Evolutionary conservation across 2,113 vertebrate species (phyloP).

Genomic region (Choloepus hoffmanni): DNA sequence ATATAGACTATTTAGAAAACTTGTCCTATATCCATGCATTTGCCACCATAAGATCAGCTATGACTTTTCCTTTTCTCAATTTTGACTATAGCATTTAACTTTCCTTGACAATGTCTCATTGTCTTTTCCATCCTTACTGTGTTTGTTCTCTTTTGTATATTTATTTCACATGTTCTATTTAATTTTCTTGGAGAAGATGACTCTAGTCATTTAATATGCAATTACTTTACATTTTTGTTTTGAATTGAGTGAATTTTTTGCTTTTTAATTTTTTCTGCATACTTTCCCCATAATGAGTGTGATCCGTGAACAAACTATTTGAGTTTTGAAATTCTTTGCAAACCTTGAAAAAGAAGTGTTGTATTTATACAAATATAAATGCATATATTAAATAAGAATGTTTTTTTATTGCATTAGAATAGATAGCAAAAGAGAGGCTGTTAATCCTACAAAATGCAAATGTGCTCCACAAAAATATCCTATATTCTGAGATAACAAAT

Average conservation of each 20-base stretch:
- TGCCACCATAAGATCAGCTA: too few species aligned
- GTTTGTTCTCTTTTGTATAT: neutral
- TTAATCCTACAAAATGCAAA: neutral
- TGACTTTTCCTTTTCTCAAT: neutral
- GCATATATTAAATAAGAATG: neutral
- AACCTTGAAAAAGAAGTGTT: neutral
- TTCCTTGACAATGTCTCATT: neutral
- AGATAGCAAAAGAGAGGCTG: neutral
- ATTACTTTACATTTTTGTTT: constrained; percentile 2
- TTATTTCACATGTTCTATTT: neutral
- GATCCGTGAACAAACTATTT: neutral
- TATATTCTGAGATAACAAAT: neutral
- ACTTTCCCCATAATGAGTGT: neutral
- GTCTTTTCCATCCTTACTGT: neutral
- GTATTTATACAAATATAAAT: neutral
- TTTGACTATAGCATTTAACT: neutral
- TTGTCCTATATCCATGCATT: neutral
- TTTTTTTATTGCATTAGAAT: neutral
- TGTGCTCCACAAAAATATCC: neutral
- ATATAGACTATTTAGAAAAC: neutral
- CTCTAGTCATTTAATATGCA: neutral
- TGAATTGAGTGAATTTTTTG: neutral
- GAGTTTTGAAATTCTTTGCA: constrained; percentile 12
- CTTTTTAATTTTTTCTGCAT: neutral
- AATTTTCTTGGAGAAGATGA: neutral